Percentiles rank a stretch among this genome's conserved stretches.
Evolutionary conservation across 2,888 invertebrate genomes (phyloP).

Genomic region (Leptopilina myrica): DNA sequence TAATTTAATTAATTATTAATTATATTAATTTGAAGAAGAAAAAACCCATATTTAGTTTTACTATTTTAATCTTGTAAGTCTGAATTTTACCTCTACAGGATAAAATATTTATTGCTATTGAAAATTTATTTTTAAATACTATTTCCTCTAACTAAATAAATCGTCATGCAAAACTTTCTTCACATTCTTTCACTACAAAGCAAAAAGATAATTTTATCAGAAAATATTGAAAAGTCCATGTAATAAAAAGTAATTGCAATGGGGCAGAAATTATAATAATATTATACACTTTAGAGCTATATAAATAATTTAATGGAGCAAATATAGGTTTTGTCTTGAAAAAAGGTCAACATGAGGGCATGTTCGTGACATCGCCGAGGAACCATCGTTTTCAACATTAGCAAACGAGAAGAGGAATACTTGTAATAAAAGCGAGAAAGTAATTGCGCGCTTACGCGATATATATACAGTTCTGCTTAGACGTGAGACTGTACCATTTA

Average conservation of each 20-base stretch:
- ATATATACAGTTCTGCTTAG: conserved; percentile 49
- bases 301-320: conserved; percentile 15
- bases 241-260: neutral
- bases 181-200: neutral
- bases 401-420: conserved; percentile 38
- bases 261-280: neutral
- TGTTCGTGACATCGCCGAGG: conserved; percentile 5
- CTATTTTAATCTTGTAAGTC: too few relatives aligned
- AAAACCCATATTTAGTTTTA: too few relatives aligned
- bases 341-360: conserved; percentile 17
- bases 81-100: too few relatives aligned
- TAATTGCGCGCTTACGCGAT: conserved; percentile 57
- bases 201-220: too few relatives aligned
- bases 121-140: too few relatives aligned
- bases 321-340: conserved; percentile 22
- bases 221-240: neutral
- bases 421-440: conserved; percentile 54
- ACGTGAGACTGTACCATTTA: conserved; percentile 56
- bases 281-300: too few relatives aligned
- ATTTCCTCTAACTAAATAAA: too few relatives aligned
- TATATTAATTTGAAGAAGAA: too few relatives aligned
- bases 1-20: too few relatives aligned
- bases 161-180: too few relatives aligned
- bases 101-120: too few relatives aligned
- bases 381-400: conserved; percentile 41